Evolutionary conservation across 2,797 vertebrate species (phyloP), one percentile per base, ranked within the genome.

Genomic region (Sebastes baramenuke): DNA sequence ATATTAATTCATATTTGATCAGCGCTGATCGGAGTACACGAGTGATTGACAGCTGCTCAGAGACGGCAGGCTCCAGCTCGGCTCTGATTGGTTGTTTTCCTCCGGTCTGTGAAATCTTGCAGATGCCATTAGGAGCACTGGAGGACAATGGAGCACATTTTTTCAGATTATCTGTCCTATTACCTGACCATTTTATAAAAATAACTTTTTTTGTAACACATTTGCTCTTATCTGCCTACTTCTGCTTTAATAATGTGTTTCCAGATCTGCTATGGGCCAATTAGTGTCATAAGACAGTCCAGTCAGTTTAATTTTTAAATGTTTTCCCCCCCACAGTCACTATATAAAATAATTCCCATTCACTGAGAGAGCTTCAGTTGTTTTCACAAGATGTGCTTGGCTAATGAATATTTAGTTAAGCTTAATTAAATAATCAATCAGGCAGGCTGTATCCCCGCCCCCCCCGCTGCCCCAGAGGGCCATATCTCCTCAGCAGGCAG

Each of bases 401-500:
- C 83, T 91, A 86, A 90, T 91, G 86, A 91, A 93, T 91, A 93
- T 91, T 92, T 85, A 88, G 90, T 87, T 82, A 75, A 59, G 87
- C 59, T 87, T 91, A 90, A 93, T 94, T 89, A 88, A 93, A 93
- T 92, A 91, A 93, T 92, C 91, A 92, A 89, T 92, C 85, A 87
- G 83, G 75, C 89, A 81, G 82, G 60, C 88, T 72, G 72, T 59
- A 16, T 79, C 80, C 72, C 87, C 84, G 71, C 90, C 91, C 90
- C 90, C 72, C 71, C 72, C 22, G 67, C 72, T 71, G 75, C 67
- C 67, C 72, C 72, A 2, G 13, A 82, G 70, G 84, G 16, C 77
- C 84, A 20, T 22, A 54, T 80, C 70, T 84, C 81, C 77, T 72
- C 30, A 6, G 38, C 70, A 25, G 22, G 13, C 66, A n/a, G 42